Percentiles rank a stretch among this genome's conserved stretches.
These are phyloP conservation scores for Stomatorhinus ivindoensis DNA, from an alignment of 2,113 vertebrate genomes.

Conservation along the genomic window DNA sequence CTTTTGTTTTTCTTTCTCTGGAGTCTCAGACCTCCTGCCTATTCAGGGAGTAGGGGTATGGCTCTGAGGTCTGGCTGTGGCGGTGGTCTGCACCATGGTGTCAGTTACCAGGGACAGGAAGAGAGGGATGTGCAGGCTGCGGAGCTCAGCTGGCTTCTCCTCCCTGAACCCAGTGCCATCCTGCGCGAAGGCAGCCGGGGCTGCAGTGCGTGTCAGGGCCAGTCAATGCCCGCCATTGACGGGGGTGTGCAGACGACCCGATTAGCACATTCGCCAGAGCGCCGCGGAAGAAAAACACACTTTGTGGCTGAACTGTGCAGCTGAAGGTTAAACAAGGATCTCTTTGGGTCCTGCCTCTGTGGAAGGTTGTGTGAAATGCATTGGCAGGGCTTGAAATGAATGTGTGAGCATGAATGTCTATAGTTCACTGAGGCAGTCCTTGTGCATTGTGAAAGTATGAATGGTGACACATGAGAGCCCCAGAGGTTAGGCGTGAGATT, in stretches of 20 bases:
- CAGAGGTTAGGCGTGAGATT: neutral
- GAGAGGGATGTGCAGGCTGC: neutral
- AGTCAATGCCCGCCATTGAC: neutral
- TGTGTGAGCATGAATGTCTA: neutral
- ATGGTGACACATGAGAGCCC: neutral
- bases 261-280: neutral
- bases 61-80: neutral
- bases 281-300: neutral
- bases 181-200: neutral
- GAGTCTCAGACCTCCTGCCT: neutral
- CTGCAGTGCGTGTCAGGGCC: neutral
- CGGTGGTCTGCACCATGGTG: neutral
- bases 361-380: neutral
- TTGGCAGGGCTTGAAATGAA: neutral
- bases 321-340: conserved; percentile 5
- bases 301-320: neutral
- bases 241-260: neutral
- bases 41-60: neutral
- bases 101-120: neutral
- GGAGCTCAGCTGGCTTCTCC: neutral
- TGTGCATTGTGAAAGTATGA: neutral
- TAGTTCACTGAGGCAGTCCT: neutral
- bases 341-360: neutral
- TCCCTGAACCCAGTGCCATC: neutral
- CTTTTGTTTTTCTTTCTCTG: neutral